Evolutionary conservation across 2,797 vertebrate genomes (phyloP).

Genomic region (Sphaeramia orbicularis): DNA sequence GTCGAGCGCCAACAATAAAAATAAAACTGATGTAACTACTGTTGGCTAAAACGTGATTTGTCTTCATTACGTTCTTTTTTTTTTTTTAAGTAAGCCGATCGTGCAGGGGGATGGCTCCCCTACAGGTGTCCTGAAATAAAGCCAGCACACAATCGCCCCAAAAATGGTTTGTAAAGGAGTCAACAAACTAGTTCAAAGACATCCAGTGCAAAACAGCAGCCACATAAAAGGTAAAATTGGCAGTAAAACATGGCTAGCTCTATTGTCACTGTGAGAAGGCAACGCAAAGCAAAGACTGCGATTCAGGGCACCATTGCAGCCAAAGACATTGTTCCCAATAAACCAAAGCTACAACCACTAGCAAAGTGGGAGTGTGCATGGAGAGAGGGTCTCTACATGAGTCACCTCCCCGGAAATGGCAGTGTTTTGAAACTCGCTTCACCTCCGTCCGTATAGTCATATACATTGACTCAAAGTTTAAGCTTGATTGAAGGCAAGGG

Average conservation of each 20-base stretch:
- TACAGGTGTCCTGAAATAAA: slow-evolving; percentile 66
- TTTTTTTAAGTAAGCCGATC: slow-evolving; percentile 29
- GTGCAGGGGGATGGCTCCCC: slow-evolving; percentile 32
- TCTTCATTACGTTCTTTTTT: slow-evolving; percentile 54
- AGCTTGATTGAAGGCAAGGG: slow-evolving; percentile 84
- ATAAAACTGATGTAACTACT: slow-evolving; percentile 51
- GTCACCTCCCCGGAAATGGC: slow-evolving; percentile 85
- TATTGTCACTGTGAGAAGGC: slow-evolving; percentile 88
- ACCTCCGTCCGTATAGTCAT: slow-evolving; percentile 50
- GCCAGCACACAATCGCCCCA: slow-evolving; percentile 39
- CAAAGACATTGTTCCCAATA: slow-evolving; percentile 82
- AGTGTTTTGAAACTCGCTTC: slow-evolving; percentile 86
- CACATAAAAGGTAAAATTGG: slow-evolving; percentile 84
- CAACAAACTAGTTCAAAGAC: slow-evolving; percentile 76
- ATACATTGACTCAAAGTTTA: slow-evolving; percentile 58
- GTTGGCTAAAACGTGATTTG: slow-evolving; percentile 65
- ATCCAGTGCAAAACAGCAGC: slow-evolving; percentile 88
- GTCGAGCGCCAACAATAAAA: slow-evolving; percentile 60
- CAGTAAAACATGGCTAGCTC: slow-evolving; percentile 89
- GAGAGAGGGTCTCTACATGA: slow-evolving; percentile 70
- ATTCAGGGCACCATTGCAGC: slow-evolving; percentile 79
- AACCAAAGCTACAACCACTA: slow-evolving; percentile 84
- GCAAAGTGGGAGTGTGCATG: slow-evolving; percentile 80
- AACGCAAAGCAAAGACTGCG: slow-evolving; percentile 85
- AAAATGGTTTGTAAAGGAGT: slow-evolving; percentile 60